A percentile compares a stretch with the other conserved stretches of the same genome.
Conservation (phyloP, 2,113 vertebrate genomes). For the Upupa epops region DNA sequence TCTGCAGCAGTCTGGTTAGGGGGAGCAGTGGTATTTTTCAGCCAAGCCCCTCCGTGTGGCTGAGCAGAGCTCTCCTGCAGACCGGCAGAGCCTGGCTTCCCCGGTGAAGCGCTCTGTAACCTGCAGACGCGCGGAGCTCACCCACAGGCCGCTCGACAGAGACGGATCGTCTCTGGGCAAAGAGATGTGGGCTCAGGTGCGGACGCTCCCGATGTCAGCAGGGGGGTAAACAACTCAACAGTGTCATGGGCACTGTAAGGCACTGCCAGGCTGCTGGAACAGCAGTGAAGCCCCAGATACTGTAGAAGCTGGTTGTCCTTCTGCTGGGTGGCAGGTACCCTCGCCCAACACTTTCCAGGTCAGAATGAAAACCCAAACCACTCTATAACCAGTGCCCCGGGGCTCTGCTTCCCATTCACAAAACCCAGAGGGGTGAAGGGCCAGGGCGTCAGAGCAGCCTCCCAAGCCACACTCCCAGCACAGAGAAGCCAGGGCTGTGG, state of each 20-base stretch:
- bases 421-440: constrained; percentile 1
- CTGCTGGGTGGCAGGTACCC: neutral
- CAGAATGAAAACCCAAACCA: neutral
- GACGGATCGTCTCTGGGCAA: neutral
- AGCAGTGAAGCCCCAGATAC: neutral
- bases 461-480: constrained; percentile 1
- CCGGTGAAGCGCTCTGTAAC: neutral
- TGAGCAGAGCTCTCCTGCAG: neutral
- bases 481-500: neutral
- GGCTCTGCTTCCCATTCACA: constrained; percentile 28
- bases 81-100: neutral
- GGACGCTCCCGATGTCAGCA: neutral
- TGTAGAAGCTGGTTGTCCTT: neutral
- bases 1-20: neutral
- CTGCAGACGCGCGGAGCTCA: neutral
- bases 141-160: neutral
- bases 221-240: neutral
- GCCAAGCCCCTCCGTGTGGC: neutral
- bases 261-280: neutral
- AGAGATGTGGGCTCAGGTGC: neutral
- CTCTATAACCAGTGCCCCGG: neutral
- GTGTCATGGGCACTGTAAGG: neutral
- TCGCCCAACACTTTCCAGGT: neutral
- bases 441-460: neutral
- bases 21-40: neutral